Percentiles rank a stretch among this genome's conserved stretches.
Conservation (phyloP, 2,113 vertebrate genomes). For the Dissostichus mawsoni region DNA sequence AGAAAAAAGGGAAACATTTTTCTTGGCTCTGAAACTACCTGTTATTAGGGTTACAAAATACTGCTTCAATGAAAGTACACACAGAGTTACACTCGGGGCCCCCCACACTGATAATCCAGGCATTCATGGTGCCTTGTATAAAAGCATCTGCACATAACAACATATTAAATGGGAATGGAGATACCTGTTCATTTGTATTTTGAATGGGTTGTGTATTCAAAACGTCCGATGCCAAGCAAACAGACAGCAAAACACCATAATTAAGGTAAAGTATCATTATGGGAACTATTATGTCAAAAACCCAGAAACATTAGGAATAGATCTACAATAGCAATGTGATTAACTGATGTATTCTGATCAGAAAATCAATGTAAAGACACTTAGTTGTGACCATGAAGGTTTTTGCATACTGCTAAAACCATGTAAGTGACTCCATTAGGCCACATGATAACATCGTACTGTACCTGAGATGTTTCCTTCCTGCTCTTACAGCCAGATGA, state of each 20-base stretch:
- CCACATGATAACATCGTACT: conserved; percentile 76
- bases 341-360: conserved; percentile 66
- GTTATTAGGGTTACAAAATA: too few species aligned
- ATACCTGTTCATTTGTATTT: not conserved
- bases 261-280: conserved; percentile 36
- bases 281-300: conserved; percentile 25
- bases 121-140: conserved; percentile 11
- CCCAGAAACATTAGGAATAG: conserved; percentile 3
- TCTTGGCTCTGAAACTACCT: not conserved
- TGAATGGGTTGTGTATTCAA: not conserved
- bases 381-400: conserved; percentile 50
- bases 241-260: conserved; percentile 29
- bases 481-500: conserved; percentile 74
- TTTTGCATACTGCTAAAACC: conserved; percentile 58
- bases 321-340: conserved; percentile 58
- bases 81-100: conserved; percentile 36
- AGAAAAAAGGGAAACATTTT: not conserved
- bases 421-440: conserved; percentile 79
- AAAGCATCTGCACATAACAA: conserved; percentile 42
- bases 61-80: conserved; percentile 10
- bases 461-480: conserved; percentile 78
- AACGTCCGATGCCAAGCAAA: not conserved
- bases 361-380: conserved; percentile 77
- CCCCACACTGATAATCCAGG: conserved; percentile 39
- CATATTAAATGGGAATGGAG: not conserved